phyloP scores from a whole-genome alignment of 2,888 invertebrate species.

The Rotaria macrura region DNA sequence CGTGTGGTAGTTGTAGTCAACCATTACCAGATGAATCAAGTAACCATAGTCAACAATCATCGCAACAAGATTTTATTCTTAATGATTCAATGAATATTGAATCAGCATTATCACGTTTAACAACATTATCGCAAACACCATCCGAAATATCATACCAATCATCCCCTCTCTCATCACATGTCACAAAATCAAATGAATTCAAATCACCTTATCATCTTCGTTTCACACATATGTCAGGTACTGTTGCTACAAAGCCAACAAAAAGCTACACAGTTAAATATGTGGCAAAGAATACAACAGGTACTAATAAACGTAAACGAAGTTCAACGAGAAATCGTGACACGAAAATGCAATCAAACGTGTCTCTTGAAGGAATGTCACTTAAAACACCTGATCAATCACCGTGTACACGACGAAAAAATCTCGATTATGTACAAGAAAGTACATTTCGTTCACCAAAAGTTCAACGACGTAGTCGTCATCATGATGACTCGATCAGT shows the following conservation, averaged over 20 bases:
- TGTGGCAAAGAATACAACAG: neutral
- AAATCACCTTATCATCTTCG: neutral
- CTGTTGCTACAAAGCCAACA: neutral
- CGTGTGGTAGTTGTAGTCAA: neutral
- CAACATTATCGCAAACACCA: neutral
- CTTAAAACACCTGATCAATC: conserved; percentile 6
- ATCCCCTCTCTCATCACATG: neutral
- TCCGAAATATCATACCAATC: neutral
- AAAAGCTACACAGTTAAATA: neutral
- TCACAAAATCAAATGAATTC: neutral
- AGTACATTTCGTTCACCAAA: conserved; percentile 15
- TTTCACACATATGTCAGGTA: neutral
- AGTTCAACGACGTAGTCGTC: conserved; percentile 1
- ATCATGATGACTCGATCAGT: neutral
- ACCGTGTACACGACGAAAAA: conserved; percentile 3
- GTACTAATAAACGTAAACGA: neutral
- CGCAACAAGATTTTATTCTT: neutral
- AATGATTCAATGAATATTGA: neutral
- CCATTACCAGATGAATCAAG: neutral
- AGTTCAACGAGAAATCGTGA: neutral
- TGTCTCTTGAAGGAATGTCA: neutral
- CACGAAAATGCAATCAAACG: neutral
- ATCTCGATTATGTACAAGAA: conserved; percentile 14
- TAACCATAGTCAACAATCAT: neutral
- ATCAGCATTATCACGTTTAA: neutral